Conservation (phyloP, 1,140 invertebrate genomes). For the Brachionus plicatilis region DNA sequence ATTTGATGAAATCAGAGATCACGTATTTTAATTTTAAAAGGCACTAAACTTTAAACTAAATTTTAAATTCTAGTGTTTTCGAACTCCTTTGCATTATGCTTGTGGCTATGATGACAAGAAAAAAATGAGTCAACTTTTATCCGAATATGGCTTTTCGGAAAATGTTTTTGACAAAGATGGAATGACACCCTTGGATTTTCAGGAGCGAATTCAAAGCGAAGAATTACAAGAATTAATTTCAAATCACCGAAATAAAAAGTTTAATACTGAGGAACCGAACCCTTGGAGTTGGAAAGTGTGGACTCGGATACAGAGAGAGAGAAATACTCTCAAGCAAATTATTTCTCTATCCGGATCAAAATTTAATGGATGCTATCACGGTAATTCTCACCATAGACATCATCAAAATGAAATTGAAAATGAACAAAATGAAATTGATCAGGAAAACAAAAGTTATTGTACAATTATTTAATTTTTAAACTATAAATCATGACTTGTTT, state of each 20-base stretch:
- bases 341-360: neutral
- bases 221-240: slow-evolving; percentile 11
- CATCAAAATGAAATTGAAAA: neutral
- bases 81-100: slow-evolving; percentile 36
- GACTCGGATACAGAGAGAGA: slow-evolving; percentile 29
- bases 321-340: slow-evolving; percentile 5
- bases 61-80: neutral
- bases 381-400: neutral
- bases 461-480: neutral
- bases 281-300: slow-evolving; percentile 37
- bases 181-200: slow-evolving; percentile 36
- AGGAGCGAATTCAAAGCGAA: slow-evolving; percentile 30
- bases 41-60: too few relatives aligned
- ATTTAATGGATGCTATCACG: neutral
- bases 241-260: neutral
- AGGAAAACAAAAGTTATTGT: neutral
- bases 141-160: slow-evolving; percentile 33
- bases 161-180: slow-evolving; percentile 40
- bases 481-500: neutral
- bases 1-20: slow-evolving; percentile 33
- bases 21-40: neutral
- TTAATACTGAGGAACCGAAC: slow-evolving; percentile 10
- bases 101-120: slow-evolving; percentile 27
- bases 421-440: neutral
- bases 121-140: slow-evolving; percentile 8